Conservation (phyloP, 2,888 invertebrate genomes). For the Hoplodrina ambigua region DNA sequence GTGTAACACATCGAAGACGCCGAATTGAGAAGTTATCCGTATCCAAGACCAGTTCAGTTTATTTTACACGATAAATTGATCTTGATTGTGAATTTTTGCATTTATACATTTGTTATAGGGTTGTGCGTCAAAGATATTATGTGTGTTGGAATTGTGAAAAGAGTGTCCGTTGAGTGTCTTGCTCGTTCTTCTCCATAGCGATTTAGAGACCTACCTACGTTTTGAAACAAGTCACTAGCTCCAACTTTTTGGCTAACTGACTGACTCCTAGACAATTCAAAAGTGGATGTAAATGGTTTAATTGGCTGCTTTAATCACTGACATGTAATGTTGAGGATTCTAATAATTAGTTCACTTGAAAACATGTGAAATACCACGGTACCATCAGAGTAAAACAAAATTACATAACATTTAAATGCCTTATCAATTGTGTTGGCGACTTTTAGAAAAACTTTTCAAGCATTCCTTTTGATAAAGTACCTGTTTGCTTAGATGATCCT, state of each 20-base stretch:
- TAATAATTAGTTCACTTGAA: not conserved
- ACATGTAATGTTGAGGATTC: not conserved
- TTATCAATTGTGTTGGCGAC: too few relatives aligned
- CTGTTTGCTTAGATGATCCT: not conserved
- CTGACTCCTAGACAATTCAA: too few relatives aligned
- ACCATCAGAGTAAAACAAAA: not conserved
- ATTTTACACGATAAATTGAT: conserved; percentile 42
- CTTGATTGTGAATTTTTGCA: conserved; percentile 49
- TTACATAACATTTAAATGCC: not conserved
- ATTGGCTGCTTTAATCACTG: not conserved
- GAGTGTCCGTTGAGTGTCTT: too few relatives aligned
- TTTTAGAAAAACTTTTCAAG: too few relatives aligned
- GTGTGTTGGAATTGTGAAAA: not conserved
- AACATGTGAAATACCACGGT: not conserved
- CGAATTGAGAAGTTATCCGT: conserved; percentile 49
- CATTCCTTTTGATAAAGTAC: not conserved
- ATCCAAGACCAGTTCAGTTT: conserved; percentile 40
- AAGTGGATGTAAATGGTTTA: too few relatives aligned
- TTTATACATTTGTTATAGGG: conserved; percentile 41
- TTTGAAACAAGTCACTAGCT: too few relatives aligned
- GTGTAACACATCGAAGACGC: conserved; percentile 26
- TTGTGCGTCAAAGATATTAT: conserved; percentile 9
- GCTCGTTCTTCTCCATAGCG: too few relatives aligned
- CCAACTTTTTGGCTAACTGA: too few relatives aligned
- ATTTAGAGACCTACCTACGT: too few relatives aligned